Conservation (phyloP, 2,797 vertebrate species). For the Alcedo quadribrachys region DNA sequence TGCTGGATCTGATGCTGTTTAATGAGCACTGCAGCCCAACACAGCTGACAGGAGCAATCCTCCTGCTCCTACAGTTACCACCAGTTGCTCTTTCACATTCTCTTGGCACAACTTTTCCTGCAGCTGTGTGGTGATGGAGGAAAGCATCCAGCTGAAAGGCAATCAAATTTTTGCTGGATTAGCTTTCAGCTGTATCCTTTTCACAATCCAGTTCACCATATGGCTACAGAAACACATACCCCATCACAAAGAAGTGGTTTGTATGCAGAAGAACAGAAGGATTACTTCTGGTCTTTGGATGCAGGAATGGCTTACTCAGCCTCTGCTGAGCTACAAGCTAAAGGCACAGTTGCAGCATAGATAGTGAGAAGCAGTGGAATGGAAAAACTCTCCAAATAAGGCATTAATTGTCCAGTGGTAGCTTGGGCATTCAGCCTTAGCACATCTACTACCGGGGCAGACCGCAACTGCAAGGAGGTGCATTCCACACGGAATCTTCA, state of each 20-base stretch:
- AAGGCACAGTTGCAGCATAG: not conserved
- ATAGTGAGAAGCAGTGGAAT: not conserved
- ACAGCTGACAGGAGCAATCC: not conserved
- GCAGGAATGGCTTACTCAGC: not conserved
- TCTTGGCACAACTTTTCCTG: slow-evolving; percentile 14
- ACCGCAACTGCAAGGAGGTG: not conserved
- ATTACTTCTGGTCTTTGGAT: not conserved
- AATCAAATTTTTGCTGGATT: slow-evolving; percentile 19
- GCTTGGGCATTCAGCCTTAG: not conserved
- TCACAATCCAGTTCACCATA: not conserved
- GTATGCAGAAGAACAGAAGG: not conserved
- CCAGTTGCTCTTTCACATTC: not conserved
- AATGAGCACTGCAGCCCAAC: not conserved
- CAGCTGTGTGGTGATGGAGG: not conserved
- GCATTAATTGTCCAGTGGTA: not conserved
- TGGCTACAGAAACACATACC: not conserved
- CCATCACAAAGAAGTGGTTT: not conserved
- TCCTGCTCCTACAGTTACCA: not conserved
- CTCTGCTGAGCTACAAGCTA: not conserved
- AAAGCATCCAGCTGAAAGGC: slow-evolving; percentile 5
- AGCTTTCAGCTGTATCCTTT: slow-evolving; percentile 5
- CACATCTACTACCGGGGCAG: not conserved
- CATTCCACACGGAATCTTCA: not conserved
- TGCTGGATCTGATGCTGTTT: not conserved
- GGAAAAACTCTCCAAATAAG: not conserved